Conservation (phyloP, 2,797 vertebrate genomes). For the Cheirogaleus major region DNA sequence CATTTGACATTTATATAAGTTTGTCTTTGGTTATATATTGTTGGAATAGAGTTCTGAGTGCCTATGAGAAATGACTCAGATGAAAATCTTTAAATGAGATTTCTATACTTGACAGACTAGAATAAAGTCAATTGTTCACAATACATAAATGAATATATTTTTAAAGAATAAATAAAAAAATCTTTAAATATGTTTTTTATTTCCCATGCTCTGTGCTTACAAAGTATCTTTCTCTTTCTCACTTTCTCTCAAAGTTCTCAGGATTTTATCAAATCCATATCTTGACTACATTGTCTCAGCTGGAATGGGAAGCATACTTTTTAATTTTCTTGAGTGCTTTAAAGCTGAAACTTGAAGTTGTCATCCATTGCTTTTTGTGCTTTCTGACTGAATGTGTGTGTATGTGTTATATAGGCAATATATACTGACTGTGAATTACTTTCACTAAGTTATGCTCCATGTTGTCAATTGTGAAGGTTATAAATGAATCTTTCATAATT, state of each 20-base stretch:
- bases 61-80: not conserved
- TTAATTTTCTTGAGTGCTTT: not conserved
- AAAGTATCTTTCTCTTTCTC: not conserved
- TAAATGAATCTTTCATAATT: constrained; percentile 30
- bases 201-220: not conserved
- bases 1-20: not conserved
- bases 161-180: not conserved
- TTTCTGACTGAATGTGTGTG: not conserved
- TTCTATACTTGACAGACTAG: not conserved
- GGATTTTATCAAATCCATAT: not conserved
- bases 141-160: not conserved
- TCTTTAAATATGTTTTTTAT: not conserved
- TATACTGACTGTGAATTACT: not conserved
- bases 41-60: not conserved
- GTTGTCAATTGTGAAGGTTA: not conserved
- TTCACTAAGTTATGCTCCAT: not conserved
- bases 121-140: not conserved
- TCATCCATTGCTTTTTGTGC: not conserved
- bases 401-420: not conserved
- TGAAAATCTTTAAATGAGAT: not conserved
- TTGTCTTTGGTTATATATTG: not conserved
- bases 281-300: not conserved
- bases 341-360: not conserved
- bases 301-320: not conserved
- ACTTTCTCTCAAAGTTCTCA: constrained; percentile 9